Conservation (phyloP, 1,140 invertebrate genomes). For the Brachionus koreanus region DNA sequence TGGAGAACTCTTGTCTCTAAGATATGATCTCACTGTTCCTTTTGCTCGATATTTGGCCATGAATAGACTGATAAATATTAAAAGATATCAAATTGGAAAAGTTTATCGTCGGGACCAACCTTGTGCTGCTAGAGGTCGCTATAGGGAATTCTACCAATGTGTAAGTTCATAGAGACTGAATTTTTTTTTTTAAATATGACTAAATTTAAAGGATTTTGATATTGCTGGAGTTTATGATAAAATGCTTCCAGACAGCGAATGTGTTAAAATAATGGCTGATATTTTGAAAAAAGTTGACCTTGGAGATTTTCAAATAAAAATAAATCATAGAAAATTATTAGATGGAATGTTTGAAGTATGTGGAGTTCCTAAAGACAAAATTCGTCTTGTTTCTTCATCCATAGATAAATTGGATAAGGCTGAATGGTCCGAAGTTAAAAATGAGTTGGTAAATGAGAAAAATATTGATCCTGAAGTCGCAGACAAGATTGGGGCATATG, state of each 20-base stretch:
- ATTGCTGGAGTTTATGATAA: conserved; percentile 92
- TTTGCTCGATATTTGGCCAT: conserved; percentile 95
- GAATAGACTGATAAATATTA: conserved; percentile 90
- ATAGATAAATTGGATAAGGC: conserved; percentile 98
- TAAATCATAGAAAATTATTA: conserved; percentile 84
- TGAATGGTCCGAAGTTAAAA: conserved; percentile 85
- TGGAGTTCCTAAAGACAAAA: conserved; percentile 81
- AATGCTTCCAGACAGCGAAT: conserved; percentile 96
- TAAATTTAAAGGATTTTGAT: conserved; percentile 84
- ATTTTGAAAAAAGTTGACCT: conserved; percentile 69
- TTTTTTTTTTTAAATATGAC: background rate
- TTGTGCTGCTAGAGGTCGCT: conserved; percentile 87
- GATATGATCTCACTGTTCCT: conserved; percentile 70
- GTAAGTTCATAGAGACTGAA: conserved; percentile 66
- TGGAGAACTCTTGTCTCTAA: conserved; percentile 71
- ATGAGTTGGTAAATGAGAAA: conserved; percentile 93
- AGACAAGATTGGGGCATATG: conserved; percentile 86
- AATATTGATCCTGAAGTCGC: conserved; percentile 72
- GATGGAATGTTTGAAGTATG: conserved; percentile 96
- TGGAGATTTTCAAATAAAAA: conserved; percentile 49
- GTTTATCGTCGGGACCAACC: conserved; percentile 97
- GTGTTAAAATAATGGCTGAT: conserved; percentile 84
- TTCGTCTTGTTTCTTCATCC: conserved; percentile 90
- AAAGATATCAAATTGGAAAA: conserved; percentile 67
- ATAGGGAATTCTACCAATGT: conserved; percentile 98